A percentile compares a stretch with the other conserved stretches of the same genome.
phyloP scores from a whole-genome alignment of 2,888 invertebrate species.

The Cyclophora albipunctata region DNA sequence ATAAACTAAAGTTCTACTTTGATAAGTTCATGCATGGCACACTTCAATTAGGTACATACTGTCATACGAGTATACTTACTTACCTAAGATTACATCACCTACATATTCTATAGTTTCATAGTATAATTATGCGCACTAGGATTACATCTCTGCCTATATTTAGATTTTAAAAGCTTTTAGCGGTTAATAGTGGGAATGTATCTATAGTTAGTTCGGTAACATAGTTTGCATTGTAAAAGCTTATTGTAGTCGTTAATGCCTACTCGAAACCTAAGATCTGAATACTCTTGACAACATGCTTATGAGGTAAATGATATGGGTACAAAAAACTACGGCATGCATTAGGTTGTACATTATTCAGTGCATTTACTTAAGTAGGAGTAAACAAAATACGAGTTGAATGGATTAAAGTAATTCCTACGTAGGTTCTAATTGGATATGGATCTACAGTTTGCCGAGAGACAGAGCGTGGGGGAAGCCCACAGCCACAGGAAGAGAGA shows the following conservation, averaged over 20 bases:
- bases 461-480: constrained; percentile 60
- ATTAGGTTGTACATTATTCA: constrained; percentile 12
- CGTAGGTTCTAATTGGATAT: constrained; percentile 8
- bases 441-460: constrained; percentile 53
- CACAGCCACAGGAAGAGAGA: constrained; percentile 76
- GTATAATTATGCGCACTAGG: constrained; percentile 5
- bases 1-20: constrained; percentile 16
- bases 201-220: no score
- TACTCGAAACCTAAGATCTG: neutral
- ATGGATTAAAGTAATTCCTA: constrained; percentile 10
- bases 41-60: constrained; percentile 6
- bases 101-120: constrained; percentile 6
- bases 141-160: neutral
- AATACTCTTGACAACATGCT: neutral
- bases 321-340: constrained; percentile 15
- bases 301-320: constrained; percentile 5
- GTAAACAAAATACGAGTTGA: constrained; percentile 6
- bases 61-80: constrained; percentile 4
- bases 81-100: constrained; percentile 9
- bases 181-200: no score
- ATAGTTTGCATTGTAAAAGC: no score
- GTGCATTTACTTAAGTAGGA: constrained; percentile 12
- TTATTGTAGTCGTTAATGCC: neutral
- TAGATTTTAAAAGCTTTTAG: no score
- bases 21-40: constrained; percentile 18